phyloP scores from a whole-genome alignment of 2,113 vertebrate genomes.

The Platysteira castanea region DNA sequence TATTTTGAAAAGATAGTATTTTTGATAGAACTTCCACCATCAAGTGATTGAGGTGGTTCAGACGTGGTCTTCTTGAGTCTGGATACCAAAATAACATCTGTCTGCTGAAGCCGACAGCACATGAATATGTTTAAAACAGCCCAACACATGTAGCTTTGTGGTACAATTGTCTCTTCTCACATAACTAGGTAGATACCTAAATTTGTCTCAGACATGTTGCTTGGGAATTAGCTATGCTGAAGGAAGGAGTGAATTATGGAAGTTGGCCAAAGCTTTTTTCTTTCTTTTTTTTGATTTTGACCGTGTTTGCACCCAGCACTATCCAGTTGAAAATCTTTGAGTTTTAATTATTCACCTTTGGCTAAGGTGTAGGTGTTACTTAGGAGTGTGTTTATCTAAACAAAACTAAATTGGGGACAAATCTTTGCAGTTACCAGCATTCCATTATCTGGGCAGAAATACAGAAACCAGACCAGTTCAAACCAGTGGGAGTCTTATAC shows the following conservation, averaged over 20 bases:
- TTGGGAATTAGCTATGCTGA: not conserved
- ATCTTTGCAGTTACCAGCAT: not conserved
- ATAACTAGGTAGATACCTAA: not conserved
- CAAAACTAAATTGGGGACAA: rapidly evolving
- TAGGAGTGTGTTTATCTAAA: not conserved
- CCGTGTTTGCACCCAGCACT: not conserved
- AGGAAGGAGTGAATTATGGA: not conserved
- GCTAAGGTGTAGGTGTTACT: not conserved
- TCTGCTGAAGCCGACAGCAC: not conserved
- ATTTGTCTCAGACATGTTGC: not conserved
- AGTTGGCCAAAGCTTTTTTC: not conserved
- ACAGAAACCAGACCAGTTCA: not conserved
- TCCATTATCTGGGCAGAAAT: not conserved
- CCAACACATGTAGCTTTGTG: not conserved
- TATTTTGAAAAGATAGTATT: not conserved
- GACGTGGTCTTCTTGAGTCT: not conserved
- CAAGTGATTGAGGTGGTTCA: not conserved
- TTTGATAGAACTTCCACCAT: not conserved
- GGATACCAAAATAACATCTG: not conserved
- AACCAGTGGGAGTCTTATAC: not conserved
- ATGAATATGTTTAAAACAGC: not conserved
- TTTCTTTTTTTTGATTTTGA: not conserved
- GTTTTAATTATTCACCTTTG: not conserved
- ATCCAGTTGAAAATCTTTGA: not conserved
- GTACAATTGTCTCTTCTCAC: not conserved